A percentile compares a stretch with the other conserved stretches of the same genome.
Evolutionary conservation across 2,797 vertebrate genomes (phyloP).

Genomic region (Meriones psammophilus): DNA sequence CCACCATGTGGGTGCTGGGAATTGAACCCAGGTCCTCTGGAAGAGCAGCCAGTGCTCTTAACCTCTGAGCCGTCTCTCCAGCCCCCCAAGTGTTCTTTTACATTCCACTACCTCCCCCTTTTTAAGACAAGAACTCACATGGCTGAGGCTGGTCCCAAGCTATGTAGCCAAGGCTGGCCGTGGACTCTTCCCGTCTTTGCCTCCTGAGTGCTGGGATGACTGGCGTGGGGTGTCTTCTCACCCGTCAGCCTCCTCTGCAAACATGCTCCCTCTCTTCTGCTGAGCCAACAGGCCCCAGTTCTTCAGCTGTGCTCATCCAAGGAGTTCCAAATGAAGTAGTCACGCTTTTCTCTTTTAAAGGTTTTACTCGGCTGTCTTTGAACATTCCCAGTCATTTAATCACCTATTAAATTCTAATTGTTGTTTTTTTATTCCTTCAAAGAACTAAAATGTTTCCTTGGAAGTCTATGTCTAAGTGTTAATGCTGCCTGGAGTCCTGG

Average conservation of each 20-base stretch:
- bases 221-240: background rate
- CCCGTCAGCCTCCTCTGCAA: background rate
- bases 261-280: background rate
- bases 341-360: background rate
- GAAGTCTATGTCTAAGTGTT: background rate
- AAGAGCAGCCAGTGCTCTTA: too few relatives aligned
- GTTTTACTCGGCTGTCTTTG: background rate
- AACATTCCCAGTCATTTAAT: background rate
- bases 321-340: background rate
- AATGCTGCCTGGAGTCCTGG: background rate
- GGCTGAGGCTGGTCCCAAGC: background rate
- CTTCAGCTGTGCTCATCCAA: background rate
- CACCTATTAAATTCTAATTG: background rate
- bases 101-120: background rate
- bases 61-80: too few relatives aligned
- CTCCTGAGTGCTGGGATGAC: background rate
- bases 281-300: background rate
- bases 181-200: background rate
- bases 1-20: too few relatives aligned
- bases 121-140: background rate
- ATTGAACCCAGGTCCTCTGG: too few relatives aligned
- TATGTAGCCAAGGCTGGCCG: background rate
- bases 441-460: constrained; percentile 19
- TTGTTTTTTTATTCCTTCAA: background rate
- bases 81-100: too few relatives aligned